Evolutionary conservation across 2,888 invertebrate species (phyloP).

Genomic region (Didymodactylos carnosus): DNA sequence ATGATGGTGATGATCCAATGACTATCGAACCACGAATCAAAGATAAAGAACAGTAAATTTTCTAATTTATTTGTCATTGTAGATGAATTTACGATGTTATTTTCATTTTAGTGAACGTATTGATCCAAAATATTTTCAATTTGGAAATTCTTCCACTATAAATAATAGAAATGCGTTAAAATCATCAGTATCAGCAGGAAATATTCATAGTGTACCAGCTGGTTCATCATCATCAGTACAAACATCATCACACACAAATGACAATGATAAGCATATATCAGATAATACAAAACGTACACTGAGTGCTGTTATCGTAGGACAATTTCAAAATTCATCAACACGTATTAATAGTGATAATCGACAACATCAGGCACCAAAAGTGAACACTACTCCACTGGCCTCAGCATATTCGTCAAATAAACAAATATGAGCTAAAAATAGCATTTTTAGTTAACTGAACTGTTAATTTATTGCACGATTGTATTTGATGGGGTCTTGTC

Average conservation of each 20-base stretch:
- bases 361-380: too few relatives aligned
- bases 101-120: not conserved
- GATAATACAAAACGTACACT: too few relatives aligned
- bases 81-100: too few relatives aligned
- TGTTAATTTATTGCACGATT: too few relatives aligned
- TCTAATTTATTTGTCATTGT: too few relatives aligned
- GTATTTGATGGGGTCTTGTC: too few relatives aligned
- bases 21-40: too few relatives aligned
- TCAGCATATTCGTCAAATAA: not conserved
- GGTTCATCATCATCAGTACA: not conserved
- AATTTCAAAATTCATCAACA: not conserved
- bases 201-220: not conserved
- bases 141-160: not conserved
- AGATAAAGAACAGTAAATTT: too few relatives aligned
- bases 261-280: too few relatives aligned
- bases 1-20: too few relatives aligned
- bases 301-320: too few relatives aligned
- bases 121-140: constrained; percentile 14
- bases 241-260: not conserved
- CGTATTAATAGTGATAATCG: not conserved
- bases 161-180: not conserved
- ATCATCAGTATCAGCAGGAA: not conserved
- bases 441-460: too few relatives aligned
- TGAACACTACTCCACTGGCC: not conserved
- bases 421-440: not conserved